Conservation (phyloP, 2,113 vertebrate genomes). For the Ovibos moschatus region DNA sequence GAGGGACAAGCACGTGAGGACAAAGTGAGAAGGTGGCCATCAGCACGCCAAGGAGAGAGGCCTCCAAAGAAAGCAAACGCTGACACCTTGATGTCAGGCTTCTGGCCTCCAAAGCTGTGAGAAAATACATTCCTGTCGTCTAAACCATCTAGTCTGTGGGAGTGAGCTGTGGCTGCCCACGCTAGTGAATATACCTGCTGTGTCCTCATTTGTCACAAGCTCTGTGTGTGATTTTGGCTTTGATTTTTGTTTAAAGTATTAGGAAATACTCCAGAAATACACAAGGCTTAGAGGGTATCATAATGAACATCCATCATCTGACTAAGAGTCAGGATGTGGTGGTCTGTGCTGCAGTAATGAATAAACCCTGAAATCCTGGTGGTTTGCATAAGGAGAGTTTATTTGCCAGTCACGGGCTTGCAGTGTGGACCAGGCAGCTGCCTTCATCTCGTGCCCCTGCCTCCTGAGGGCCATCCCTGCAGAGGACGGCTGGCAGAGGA, state of each 20-base stretch:
- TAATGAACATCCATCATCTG: not conserved
- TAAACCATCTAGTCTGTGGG: not conserved
- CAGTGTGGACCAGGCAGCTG: not conserved
- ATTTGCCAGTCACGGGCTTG: not conserved
- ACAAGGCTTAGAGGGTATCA: not conserved
- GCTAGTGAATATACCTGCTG: not conserved
- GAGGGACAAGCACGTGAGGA: not conserved
- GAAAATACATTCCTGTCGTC: not conserved
- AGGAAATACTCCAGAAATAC: not conserved
- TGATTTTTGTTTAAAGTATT: not conserved
- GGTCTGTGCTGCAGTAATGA: not conserved
- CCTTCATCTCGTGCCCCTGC: not conserved
- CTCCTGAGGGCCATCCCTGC: not conserved
- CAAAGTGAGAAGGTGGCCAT: not conserved
- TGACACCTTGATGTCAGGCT: no score
- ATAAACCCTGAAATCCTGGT: not conserved
- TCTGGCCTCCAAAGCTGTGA: not conserved
- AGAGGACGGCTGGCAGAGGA: accelerated
- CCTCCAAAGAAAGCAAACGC: not conserved
- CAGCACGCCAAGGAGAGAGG: not conserved
- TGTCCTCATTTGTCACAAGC: not conserved
- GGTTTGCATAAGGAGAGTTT: not conserved
- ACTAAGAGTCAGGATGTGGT: not conserved
- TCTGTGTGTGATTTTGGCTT: not conserved
- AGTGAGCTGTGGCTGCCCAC: not conserved